phyloP scores from a whole-genome alignment of 2,888 invertebrate genomes.

The Patella pellucida region DNA sequence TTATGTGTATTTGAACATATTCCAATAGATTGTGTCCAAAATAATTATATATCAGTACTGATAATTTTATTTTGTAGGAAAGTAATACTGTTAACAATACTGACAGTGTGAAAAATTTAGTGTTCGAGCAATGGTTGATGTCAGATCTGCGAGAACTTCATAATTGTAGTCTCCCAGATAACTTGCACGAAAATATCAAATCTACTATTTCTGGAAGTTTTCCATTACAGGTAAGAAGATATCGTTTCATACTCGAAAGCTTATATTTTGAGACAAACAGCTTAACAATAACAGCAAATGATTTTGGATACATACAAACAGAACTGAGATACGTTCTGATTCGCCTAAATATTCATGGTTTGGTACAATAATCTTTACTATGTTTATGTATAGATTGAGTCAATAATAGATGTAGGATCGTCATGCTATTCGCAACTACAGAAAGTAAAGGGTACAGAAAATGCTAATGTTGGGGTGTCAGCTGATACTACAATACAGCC shows the following conservation, averaged over 20 bases:
- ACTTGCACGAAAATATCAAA: conserved; percentile 39
- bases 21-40: too few relatives aligned
- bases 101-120: conserved; percentile 49
- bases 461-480: conserved; percentile 69
- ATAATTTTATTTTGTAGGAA: conserved; percentile 31
- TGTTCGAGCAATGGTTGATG: conserved; percentile 67
- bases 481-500: conserved; percentile 60
- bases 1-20: too few relatives aligned
- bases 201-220: conserved; percentile 52
- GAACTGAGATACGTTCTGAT: neutral
- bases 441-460: conserved; percentile 74
- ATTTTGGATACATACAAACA: too few relatives aligned
- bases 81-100: conserved; percentile 20
- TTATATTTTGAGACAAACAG: too few relatives aligned
- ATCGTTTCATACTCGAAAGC: too few relatives aligned
- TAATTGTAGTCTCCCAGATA: conserved; percentile 53
- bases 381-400: conserved; percentile 51
- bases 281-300: too few relatives aligned
- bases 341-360: too few relatives aligned
- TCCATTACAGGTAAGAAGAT: conserved; percentile 57
- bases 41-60: too few relatives aligned
- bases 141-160: conserved; percentile 63
- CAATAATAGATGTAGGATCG: conserved; percentile 78
- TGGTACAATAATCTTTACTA: neutral
- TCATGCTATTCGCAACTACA: conserved; percentile 77